Evolutionary conservation across 2,797 vertebrate genomes (phyloP).

Genomic region (Chloroceryle amazona): DNA sequence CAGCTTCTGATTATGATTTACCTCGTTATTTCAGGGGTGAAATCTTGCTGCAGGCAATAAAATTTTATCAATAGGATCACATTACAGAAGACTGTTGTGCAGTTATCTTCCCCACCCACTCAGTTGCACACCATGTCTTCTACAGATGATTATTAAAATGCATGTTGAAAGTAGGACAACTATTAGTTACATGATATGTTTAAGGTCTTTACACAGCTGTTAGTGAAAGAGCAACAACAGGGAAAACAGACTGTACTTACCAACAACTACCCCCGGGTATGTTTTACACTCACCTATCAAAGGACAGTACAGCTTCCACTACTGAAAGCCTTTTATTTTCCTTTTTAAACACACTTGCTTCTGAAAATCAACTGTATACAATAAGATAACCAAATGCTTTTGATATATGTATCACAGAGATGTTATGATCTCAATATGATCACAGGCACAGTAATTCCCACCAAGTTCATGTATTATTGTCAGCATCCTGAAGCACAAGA

Average conservation of each 20-base stretch:
- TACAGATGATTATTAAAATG: not conserved
- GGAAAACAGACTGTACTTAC: not conserved
- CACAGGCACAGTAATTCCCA: not conserved
- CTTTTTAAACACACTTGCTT: too few relatives aligned
- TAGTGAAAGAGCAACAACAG: not conserved
- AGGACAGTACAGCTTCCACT: not conserved
- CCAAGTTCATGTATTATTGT: not conserved
- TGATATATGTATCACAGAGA: too few relatives aligned
- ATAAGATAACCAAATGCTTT: too few relatives aligned
- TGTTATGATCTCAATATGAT: not conserved
- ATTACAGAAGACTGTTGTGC: not conserved
- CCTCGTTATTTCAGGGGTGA: not conserved
- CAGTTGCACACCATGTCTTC: not conserved
- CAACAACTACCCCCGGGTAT: too few relatives aligned
- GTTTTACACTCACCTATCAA: not conserved
- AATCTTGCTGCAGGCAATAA: not conserved
- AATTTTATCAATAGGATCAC: not conserved
- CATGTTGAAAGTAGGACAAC: not conserved
- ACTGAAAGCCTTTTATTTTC: not conserved
- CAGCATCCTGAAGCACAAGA: not conserved
- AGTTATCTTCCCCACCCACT: not conserved
- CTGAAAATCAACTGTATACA: too few relatives aligned
- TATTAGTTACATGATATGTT: not conserved
- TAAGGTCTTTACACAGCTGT: not conserved
- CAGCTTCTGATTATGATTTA: not conserved